Conservation (phyloP, 1,140 invertebrate species). For the Drosophila nebulosa region DNA sequence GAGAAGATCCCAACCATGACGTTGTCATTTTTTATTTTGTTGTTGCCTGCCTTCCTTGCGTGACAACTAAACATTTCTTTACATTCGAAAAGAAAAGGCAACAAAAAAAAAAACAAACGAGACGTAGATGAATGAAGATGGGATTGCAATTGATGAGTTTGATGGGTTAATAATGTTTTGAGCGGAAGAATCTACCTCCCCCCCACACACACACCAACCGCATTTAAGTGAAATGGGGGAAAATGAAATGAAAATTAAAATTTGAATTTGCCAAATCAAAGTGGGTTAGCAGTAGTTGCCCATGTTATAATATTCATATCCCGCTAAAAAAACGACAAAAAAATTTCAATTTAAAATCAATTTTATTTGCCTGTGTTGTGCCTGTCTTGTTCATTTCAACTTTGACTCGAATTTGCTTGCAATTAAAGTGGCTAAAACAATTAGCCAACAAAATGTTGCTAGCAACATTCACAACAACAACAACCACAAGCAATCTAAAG, state of each 20-base stretch:
- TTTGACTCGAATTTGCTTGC: background rate
- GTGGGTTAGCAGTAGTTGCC: background rate
- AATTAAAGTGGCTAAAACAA: background rate
- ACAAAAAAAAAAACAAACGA: background rate
- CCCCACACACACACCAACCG: too few species aligned
- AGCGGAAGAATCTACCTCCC: background rate
- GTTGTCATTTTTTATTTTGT: slow-evolving; percentile 47
- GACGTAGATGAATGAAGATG: slow-evolving; percentile 19
- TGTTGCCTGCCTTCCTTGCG: slow-evolving; percentile 22
- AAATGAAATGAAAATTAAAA: background rate
- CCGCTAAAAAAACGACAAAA: too few species aligned
- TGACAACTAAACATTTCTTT: slow-evolving; percentile 50
- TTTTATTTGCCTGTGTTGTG: background rate
- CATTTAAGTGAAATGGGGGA: background rate
- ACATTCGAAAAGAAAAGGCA: background rate
- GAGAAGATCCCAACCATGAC: slow-evolving; percentile 27
- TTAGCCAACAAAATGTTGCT: background rate
- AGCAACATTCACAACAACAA: background rate
- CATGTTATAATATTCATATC: too few species aligned
- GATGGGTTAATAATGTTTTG: slow-evolving; percentile 56
- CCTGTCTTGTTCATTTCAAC: background rate
- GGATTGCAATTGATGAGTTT: slow-evolving; percentile 52
- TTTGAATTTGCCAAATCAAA: background rate
- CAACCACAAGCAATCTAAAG: too few species aligned
- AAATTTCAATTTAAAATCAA: background rate